These are phyloP conservation scores for Drosophila erecta DNA, from an alignment of 1,140 invertebrate species.

Conservation along the genomic window DNA sequence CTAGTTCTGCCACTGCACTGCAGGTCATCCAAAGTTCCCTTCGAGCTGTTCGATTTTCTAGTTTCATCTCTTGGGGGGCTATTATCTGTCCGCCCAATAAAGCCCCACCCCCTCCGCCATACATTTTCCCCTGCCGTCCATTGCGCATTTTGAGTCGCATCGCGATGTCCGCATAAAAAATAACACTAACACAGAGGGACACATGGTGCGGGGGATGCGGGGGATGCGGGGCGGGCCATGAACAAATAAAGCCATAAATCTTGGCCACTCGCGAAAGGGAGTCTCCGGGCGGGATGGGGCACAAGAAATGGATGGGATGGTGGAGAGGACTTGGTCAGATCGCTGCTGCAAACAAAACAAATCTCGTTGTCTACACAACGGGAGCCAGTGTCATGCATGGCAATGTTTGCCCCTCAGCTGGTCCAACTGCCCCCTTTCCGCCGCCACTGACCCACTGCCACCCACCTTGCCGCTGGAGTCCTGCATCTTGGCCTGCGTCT, in stretches of 20 bases:
- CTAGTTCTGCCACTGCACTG: background rate
- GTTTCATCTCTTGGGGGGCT: background rate
- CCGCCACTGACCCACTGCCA: background rate
- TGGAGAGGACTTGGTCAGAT: slow-evolving; percentile 47
- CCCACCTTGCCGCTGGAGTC: slow-evolving; percentile 19
- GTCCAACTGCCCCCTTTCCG: background rate
- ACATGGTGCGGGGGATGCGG: background rate
- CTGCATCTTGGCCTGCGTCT: slow-evolving; percentile 35
- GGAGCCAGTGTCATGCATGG: slow-evolving; percentile 62
- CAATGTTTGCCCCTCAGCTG: slow-evolving; percentile 49
- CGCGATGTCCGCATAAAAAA: slow-evolving; percentile 51
- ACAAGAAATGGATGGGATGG: background rate
- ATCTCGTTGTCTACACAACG: slow-evolving; percentile 69
- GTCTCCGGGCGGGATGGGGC: background rate
- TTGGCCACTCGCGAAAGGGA: slow-evolving; percentile 53
- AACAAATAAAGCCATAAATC: slow-evolving; percentile 80
- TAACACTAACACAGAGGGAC: slow-evolving; percentile 48
- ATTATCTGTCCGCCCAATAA: background rate
- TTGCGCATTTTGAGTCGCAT: slow-evolving; percentile 42
- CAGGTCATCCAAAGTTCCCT: slow-evolving; percentile 17
- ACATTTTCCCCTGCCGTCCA: slow-evolving; percentile 6
- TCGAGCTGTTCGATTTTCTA: background rate
- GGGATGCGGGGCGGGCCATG: slow-evolving; percentile 24
- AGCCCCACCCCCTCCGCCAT: background rate
- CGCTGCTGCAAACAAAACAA: slow-evolving; percentile 70